Conservation (phyloP, 2,113 vertebrate genomes). For the Thymallus thymallus region DNA sequence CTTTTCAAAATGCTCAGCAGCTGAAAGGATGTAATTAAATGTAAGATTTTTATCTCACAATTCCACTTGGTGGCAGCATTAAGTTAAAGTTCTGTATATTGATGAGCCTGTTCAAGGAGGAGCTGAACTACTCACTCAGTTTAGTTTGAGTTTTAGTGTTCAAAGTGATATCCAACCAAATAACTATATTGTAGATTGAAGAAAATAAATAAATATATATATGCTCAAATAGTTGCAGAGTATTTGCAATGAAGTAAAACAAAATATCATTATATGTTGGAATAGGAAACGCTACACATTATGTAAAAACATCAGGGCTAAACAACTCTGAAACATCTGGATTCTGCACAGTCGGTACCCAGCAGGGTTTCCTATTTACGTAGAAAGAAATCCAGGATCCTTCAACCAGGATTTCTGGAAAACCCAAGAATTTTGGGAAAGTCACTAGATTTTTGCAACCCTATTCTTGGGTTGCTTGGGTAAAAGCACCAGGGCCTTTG, state of each 20-base stretch:
- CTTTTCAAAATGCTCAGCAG: no score
- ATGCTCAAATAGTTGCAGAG: neutral
- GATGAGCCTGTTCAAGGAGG: neutral
- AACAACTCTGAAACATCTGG: neutral
- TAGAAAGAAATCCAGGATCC: neutral
- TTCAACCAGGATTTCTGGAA: no score
- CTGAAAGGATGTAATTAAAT: no score
- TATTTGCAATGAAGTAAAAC: neutral
- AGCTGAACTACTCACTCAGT: neutral
- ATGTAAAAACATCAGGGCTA: neutral
- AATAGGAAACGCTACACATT: neutral
- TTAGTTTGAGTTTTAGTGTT: neutral
- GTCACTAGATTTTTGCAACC: no score
- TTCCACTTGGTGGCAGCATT: slow-evolving; percentile 2
- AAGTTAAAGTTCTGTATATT: neutral
- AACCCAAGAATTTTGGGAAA: no score
- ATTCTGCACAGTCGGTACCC: neutral
- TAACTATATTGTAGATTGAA: neutral
- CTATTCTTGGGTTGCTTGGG: neutral
- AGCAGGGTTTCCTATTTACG: neutral
- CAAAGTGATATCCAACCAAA: neutral
- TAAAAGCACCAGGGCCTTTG: neutral
- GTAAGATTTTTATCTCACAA: no score
- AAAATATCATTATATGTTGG: neutral
- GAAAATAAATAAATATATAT: no score